Evolutionary conservation across 2,888 invertebrate species (phyloP), one percentile per base, ranked within the genome.

Genomic region (Hypena proboscidalis): DNA sequence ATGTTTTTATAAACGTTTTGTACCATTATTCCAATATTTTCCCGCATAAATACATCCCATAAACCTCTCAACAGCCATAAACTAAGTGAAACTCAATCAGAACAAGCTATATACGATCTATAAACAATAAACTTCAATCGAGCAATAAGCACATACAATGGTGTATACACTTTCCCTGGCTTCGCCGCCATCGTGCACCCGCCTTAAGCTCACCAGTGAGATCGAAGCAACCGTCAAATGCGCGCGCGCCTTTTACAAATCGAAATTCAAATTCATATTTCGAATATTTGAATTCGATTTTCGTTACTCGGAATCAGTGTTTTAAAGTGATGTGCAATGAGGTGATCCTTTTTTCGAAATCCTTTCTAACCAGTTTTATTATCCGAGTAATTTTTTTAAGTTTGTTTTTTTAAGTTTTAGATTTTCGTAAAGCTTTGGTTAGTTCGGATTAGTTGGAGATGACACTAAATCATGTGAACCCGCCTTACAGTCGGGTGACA

Each of bases 121-220:
- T 44, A 44, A 35, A 56, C 46, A 47, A 53, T 48, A 45, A 22
- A 5, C 46, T 47, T 34, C 17, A 36, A 50, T 51, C 40, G 5
- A 23, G 13, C 33, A 36, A 52, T 59, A 62, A 49, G 34, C 37
- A 27, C 22, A 23, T 20, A 66, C 43, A 51, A 62, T 55, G 38
- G 34, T 10, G n/a, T 57, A 10, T 61, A 48, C 71, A 88, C 89
- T 89, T 89, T 88, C 89, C 86, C 85, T 74, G 36, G 75, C 79
- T 76, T 77, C 80, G 64, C 70, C 77, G 79, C 83, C 83, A 80
- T 63, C 59, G 58, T 49, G 57, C 48, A 49, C 60, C 64, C 73
- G 70, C 70, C 75, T 75, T 76, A 83, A 84, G 81, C 76, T 80
- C 70, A 53, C 44, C 82, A 88, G 87, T 86, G 59, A 74, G 59